phyloP scores from a whole-genome alignment of 2,888 invertebrate species.

The Sphaerophoria rueppellii region DNA sequence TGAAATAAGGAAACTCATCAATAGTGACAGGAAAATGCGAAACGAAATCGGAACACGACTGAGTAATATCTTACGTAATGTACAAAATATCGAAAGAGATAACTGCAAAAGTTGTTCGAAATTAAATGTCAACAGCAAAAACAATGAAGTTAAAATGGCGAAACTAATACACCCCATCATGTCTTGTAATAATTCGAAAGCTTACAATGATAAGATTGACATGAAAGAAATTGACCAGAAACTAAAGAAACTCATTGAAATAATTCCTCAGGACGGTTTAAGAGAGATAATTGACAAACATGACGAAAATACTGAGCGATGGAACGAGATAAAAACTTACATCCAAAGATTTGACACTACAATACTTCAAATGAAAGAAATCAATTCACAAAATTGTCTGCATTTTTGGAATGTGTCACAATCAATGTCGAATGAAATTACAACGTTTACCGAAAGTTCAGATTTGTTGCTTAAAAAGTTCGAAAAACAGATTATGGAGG shows the following conservation, averaged over 20 bases:
- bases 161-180: slow-evolving; percentile 74
- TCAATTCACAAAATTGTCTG: slow-evolving; percentile 74
- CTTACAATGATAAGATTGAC: slow-evolving; percentile 67
- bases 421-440: slow-evolving; percentile 77
- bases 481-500: slow-evolving; percentile 76
- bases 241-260: slow-evolving; percentile 68
- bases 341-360: slow-evolving; percentile 78
- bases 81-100: slow-evolving; percentile 76
- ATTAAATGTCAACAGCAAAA: not conserved
- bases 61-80: slow-evolving; percentile 76
- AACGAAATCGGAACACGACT: slow-evolving; percentile 76
- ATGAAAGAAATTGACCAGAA: slow-evolving; percentile 74
- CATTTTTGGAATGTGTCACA: slow-evolving; percentile 77
- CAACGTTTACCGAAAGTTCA: slow-evolving; percentile 79
- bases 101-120: slow-evolving; percentile 54
- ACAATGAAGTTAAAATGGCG: slow-evolving; percentile 54
- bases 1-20: slow-evolving; percentile 73
- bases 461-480: slow-evolving; percentile 79
- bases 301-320: slow-evolving; percentile 73
- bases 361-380: slow-evolving; percentile 76
- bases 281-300: slow-evolving; percentile 73
- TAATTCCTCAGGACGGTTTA: slow-evolving; percentile 55
- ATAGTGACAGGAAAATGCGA: slow-evolving; percentile 67
- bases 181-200: slow-evolving; percentile 58
- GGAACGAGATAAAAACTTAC: slow-evolving; percentile 79